Base-by-base conservation (phyloP, 1,140 invertebrate species). In the Drosophila tani region DNA sequence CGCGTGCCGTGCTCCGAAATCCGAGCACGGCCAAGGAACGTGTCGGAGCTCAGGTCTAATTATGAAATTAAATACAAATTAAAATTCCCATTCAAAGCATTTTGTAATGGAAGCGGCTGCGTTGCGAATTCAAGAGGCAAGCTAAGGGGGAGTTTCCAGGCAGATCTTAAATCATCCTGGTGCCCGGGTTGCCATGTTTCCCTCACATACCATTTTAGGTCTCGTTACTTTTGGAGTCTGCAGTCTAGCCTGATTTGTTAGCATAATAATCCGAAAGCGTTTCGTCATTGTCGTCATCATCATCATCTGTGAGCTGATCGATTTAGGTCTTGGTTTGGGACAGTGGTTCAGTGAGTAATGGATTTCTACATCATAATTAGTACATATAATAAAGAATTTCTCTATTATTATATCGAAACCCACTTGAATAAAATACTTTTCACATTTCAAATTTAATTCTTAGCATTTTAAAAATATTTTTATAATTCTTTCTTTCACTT, bases 41-140 rank as follows among this genome's bases (percentile, higher is more conserved):
- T 90, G 85, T 56, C 85, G 55, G 38, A 38, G 79, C 73, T 88
- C 85, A 88, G 70, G 60, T 73, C 81, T 88, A 88, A 88, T 88
- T 88, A 88, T 90, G 79, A 88, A 88, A 88, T 88, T 88, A 88
- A 85, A 85, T 73, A 73, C 74, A 79, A 79, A 90, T 88, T 88
- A 81, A 84, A 77, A 87, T 65, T 66, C 59, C 55, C 65, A 51
- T 79, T 70, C 41, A 77, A 69, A 80, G 73, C 53, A 58, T 83
- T 82, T 40, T 63, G 47, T 58, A 79, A 79, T 41, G 38, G 49
- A 43, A 64, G 41, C 32, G 19, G 5, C 32, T 17, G 35, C 43
- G 15, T 45, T 14, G 63, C 64, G 24, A 24, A 46, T 67, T 67
- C 41, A 70, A 70, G 67, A 40, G 62, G 29, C 47, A 51, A 35